Conservation (phyloP, 2,888 invertebrate species). For the Aquatica leii region DNA sequence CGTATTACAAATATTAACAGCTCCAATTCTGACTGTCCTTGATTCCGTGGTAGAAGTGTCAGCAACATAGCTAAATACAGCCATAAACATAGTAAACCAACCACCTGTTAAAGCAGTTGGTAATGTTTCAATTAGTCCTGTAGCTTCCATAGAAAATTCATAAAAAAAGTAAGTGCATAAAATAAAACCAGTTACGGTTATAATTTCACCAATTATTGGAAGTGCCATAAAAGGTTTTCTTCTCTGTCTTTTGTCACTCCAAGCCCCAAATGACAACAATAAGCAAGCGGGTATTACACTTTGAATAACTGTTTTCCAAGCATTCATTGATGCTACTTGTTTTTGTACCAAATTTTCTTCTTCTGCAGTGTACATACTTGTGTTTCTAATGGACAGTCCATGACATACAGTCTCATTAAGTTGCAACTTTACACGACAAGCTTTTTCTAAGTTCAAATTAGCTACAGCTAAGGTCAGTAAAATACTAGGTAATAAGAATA, state of each 20-base stretch:
- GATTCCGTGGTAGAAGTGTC: conserved; percentile 65
- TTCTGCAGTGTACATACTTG: conserved; percentile 68
- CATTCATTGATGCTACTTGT: conserved; percentile 59
- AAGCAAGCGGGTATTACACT: conserved; percentile 65
- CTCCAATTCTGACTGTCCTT: conserved; percentile 68
- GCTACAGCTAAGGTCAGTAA: conserved; percentile 76
- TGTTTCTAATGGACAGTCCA: conserved; percentile 74
- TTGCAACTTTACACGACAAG: conserved; percentile 79
- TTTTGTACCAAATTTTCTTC: conserved; percentile 58
- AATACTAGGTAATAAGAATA: conserved; percentile 68
- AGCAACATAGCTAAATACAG: conserved; percentile 68
- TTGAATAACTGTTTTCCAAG: conserved; percentile 65
- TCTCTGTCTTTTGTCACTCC: conserved; percentile 68
- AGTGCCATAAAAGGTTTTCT: conserved; percentile 67
- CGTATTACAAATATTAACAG: conserved; percentile 65
- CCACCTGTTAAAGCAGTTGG: conserved; percentile 65
- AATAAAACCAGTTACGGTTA: conserved; percentile 63
- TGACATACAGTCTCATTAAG: conserved; percentile 75
- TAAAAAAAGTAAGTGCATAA: conserved; percentile 65
- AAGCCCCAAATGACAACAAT: conserved; percentile 67
- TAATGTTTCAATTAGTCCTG: conserved; percentile 64
- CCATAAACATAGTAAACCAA: conserved; percentile 66
- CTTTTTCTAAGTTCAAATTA: conserved; percentile 83
- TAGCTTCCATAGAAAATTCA: conserved; percentile 64
- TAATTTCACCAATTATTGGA: conserved; percentile 65